Base-by-base conservation (phyloP, 2,113 vertebrate genomes). In the Neolamprologus toae region DNA sequence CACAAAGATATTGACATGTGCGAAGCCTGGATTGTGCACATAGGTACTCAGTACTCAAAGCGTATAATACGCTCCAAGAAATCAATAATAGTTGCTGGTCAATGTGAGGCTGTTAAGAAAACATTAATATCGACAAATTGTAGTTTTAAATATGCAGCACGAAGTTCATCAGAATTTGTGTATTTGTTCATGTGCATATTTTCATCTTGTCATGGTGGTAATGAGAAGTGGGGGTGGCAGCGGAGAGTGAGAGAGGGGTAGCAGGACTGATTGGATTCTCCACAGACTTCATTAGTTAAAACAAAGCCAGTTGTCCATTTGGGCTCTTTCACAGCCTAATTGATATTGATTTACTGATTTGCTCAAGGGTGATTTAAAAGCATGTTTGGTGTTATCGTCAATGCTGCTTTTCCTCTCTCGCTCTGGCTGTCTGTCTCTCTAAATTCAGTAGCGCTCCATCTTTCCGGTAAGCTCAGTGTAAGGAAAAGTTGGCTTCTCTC, bases 211-310 rank as follows among this genome's bases (percentile, higher is more conserved):
- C 89, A 87, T 59, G 89, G 84, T 81, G 83, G 79, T 90, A 88
- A 88, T 83, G 54, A 90, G 89, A 14, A 49, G 82, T 47, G 84
- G 45, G 85, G 81, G 19, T 51, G 86, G 23, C 53, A 40, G 83
- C n/a, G 63, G 21, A 9, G 68, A 47, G 80, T 3, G 49, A 26
- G 53, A 51, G 19, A 3, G 33, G 35, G 59, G 33, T 51, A 12
- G 49, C 63, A 71, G 68, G 83, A 90, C 80, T 80, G 92, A 92
- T 88, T 83, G 88, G 91, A 91, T 93, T 90, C 95, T 95, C 95
- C 31, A 87, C 92, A 95, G 95, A 96, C 95, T 96, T 96, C 94
- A 96, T 96, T 95, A 95, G 95, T 95, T 95, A 94, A 96, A 96
- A 95, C 95, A 96, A 95, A 96, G 94, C 94, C 93, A 92, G 92